A percentile compares a stretch with the other conserved stretches of the same genome.
These are phyloP conservation scores for Ophion ellenae DNA, from an alignment of 2,888 invertebrate species.

Conservation along the genomic window DNA sequence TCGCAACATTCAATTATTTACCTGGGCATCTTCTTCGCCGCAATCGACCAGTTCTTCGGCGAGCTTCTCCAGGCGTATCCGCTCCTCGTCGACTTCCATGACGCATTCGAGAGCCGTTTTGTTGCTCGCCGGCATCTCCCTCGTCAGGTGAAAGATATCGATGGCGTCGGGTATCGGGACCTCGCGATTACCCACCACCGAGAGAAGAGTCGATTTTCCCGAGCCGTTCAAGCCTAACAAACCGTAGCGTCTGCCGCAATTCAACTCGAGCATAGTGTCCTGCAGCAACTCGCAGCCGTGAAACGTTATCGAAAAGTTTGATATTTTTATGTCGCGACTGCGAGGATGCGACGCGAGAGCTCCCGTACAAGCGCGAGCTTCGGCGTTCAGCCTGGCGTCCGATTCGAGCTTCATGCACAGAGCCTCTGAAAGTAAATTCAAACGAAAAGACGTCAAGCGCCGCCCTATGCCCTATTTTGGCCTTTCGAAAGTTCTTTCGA, in stretches of 20 bases:
- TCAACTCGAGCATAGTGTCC: conserved; percentile 98
- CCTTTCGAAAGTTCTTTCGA: no score
- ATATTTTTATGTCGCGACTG: conserved; percentile 98
- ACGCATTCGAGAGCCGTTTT: conserved; percentile 98
- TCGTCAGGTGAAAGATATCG: conserved; percentile 98
- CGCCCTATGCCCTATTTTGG: no score
- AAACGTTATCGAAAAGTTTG: conserved; percentile 98
- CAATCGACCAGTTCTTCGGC: conserved; percentile 95
- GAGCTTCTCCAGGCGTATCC: conserved; percentile 94
- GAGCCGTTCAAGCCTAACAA: conserved; percentile 98
- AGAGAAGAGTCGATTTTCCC: conserved; percentile 97
- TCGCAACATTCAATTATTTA: conserved; percentile 48
- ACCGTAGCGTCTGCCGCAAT: conserved; percentile 98
- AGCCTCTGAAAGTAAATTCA: conserved; percentile 86
- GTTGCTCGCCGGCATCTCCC: conserved; percentile 99
- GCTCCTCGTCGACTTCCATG: conserved; percentile 98
- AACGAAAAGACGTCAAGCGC: no score
- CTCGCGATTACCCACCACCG: conserved; percentile 96
- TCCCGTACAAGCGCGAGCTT: conserved; percentile 97
- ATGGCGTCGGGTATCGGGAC: conserved; percentile 98
- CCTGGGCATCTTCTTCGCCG: conserved; percentile 90
- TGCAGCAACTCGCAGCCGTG: conserved; percentile 98
- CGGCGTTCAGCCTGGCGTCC: conserved; percentile 96
- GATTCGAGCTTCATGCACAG: conserved; percentile 94
- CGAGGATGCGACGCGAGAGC: conserved; percentile 97